These are phyloP conservation scores for Anser brachyrhynchus DNA, from an alignment of 2,113 vertebrate genomes.

Conservation along the genomic window DNA sequence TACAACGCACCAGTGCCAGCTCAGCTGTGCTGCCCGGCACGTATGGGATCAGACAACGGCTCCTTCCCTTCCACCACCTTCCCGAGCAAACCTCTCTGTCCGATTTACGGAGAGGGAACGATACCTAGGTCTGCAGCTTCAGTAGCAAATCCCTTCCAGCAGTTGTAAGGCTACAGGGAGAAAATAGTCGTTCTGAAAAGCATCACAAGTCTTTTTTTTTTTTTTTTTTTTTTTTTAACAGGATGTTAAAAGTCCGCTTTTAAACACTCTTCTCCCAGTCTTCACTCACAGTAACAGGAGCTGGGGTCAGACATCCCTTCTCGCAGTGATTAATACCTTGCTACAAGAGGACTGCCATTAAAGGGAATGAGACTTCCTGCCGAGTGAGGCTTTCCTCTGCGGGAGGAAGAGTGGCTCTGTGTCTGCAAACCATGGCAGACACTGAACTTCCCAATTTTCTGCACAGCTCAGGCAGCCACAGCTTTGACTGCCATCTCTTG, in stretches of 20 bases:
- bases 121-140: neutral
- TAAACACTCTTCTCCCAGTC: neutral
- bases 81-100: neutral
- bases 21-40: neutral
- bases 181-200: neutral
- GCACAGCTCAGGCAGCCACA: neutral
- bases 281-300: neutral
- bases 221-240: neutral
- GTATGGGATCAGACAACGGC: neutral
- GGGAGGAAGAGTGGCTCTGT: neutral
- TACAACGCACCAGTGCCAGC: neutral
- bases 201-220: neutral
- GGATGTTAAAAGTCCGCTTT: neutral
- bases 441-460: neutral
- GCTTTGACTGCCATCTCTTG: neutral
- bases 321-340: neutral
- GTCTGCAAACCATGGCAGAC: neutral
- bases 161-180: neutral
- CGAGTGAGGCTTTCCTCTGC: neutral
- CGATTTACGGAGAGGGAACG: neutral
- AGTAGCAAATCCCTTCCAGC: neutral
- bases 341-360: neutral
- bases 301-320: neutral
- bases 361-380: neutral
- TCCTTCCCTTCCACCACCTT: neutral